A percentile compares a stretch with the other conserved stretches of the same genome.
Conservation (phyloP, 2,888 invertebrate species). For the Nomada fabriciana region DNA sequence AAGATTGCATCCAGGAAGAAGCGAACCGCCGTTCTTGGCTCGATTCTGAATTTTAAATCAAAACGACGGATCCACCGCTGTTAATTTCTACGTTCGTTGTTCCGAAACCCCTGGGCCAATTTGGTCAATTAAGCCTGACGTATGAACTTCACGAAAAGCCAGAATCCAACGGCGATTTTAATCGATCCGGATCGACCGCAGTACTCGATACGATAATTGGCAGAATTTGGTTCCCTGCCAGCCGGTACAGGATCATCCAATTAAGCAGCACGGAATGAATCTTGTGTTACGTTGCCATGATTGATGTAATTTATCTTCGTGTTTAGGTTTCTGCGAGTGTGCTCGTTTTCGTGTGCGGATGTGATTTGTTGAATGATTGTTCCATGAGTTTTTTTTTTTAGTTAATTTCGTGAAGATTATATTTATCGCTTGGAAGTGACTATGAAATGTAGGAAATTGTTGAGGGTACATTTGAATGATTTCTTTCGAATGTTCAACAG, state of each 20-base stretch:
- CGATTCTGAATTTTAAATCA: slow-evolving; percentile 46
- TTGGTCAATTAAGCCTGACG: slow-evolving; percentile 41
- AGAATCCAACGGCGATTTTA: slow-evolving; percentile 54
- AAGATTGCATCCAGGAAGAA: slow-evolving; percentile 9
- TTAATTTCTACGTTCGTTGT: not conserved
- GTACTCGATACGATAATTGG: slow-evolving; percentile 53
- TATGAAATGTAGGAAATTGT: no score
- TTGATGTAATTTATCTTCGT: not conserved
- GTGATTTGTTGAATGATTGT: not conserved
- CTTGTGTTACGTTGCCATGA: slow-evolving; percentile 5
- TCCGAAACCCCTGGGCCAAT: not conserved
- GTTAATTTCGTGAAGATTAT: no score
- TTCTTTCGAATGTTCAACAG: no score
- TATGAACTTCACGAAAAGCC: slow-evolving; percentile 20
- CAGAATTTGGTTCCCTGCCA: slow-evolving; percentile 57
- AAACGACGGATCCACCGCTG: not conserved
- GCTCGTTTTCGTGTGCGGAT: not conserved
- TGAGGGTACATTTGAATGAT: no score
- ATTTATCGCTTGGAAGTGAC: no score
- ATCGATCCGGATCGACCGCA: slow-evolving; percentile 54
- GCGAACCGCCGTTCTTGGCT: slow-evolving; percentile 18
- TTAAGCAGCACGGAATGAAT: slow-evolving; percentile 44
- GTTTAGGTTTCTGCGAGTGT: not conserved
- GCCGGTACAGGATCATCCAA: slow-evolving; percentile 39
- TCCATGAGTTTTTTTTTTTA: no score